Percentiles rank a stretch among this genome's conserved stretches.
phyloP scores from a whole-genome alignment of 2,797 vertebrate genomes.

The Schizothorax lantsangensis region DNA sequence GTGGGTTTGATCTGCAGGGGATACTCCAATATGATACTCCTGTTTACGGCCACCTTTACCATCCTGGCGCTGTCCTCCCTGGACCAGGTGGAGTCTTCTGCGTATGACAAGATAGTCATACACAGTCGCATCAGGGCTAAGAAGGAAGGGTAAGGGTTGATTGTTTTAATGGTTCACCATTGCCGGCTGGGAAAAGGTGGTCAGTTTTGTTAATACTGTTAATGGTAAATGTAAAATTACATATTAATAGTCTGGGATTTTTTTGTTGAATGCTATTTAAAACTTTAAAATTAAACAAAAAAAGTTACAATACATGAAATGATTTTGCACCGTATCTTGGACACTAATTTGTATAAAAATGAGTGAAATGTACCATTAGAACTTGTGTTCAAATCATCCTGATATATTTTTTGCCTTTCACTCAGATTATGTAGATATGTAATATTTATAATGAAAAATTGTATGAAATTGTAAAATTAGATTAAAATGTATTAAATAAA shows the following conservation, averaged over 20 bases:
- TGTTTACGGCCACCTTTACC: slow-evolving; percentile 73
- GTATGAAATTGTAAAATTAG: not conserved
- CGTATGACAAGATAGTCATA: slow-evolving; percentile 95
- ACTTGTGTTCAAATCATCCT: not conserved
- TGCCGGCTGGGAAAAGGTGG: not conserved
- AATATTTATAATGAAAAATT: not conserved
- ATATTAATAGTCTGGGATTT: not conserved
- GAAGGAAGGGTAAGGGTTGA: slow-evolving; percentile 88
- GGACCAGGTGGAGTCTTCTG: slow-evolving; percentile 82
- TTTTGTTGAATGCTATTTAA: not conserved
- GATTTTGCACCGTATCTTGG: not conserved
- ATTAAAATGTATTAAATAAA: not conserved
- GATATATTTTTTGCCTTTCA: not conserved
- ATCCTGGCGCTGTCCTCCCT: slow-evolving; percentile 79
- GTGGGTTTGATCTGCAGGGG: slow-evolving; percentile 35
- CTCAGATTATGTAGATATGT: not conserved
- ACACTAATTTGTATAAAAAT: not conserved
- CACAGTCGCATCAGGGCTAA: slow-evolving; percentile 96
- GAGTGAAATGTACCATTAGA: not conserved
- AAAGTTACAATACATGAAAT: not conserved
- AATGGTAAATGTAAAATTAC: not conserved
- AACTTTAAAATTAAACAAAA: not conserved
- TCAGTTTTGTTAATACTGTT: not conserved
- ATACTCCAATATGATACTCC: slow-evolving; percentile 82
- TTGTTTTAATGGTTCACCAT: slow-evolving; percentile 15